phyloP scores from a whole-genome alignment of 1,140 invertebrate genomes.

The Nymphalis io region DNA sequence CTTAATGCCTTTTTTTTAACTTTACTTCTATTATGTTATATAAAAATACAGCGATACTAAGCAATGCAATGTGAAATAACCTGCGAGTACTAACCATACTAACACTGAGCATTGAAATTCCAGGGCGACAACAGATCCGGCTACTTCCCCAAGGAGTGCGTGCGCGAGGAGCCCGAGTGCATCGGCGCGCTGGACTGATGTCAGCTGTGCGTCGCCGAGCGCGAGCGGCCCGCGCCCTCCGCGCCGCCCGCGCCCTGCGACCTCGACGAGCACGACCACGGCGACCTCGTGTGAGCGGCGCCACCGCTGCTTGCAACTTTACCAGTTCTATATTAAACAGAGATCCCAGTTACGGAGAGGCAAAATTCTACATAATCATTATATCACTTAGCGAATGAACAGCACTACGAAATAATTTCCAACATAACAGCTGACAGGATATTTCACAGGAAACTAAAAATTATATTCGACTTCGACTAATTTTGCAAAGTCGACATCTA shows the following conservation, averaged over 20 bases:
- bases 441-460: neutral
- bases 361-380: too few relatives aligned
- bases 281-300: neutral
- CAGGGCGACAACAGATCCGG: conserved; percentile 74
- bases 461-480: neutral
- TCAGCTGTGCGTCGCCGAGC: conserved; percentile 72
- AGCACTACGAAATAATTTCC: neutral
- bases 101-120: neutral
- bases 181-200: conserved; percentile 78
- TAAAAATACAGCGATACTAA: too few relatives aligned
- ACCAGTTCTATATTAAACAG: too few relatives aligned
- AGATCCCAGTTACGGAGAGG: too few relatives aligned
- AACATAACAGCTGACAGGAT: neutral
- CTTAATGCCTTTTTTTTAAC: too few relatives aligned
- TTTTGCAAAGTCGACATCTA: too few relatives aligned
- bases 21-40: too few relatives aligned
- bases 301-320: too few relatives aligned
- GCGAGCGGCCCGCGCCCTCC: conserved; percentile 47
- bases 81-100: too few relatives aligned
- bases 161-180: conserved; percentile 78
- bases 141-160: conserved; percentile 80
- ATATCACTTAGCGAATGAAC: too few relatives aligned
- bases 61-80: too few relatives aligned
- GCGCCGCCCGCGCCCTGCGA: neutral
- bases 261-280: neutral